Base-by-base conservation (phyloP, 2,113 vertebrate genomes). In the Podiceps cristatus region DNA sequence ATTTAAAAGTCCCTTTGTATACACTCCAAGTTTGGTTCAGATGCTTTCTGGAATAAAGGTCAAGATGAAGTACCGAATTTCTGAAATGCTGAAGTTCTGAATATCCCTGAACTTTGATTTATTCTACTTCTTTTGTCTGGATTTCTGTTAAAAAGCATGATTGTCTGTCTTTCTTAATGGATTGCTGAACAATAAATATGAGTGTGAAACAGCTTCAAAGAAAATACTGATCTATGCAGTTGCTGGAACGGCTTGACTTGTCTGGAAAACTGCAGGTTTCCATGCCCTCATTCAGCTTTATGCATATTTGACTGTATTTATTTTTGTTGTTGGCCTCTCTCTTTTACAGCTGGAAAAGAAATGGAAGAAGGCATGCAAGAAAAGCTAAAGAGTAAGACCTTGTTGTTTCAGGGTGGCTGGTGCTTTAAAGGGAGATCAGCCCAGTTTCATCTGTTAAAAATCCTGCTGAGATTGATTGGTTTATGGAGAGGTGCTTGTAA, bases 401-500 rank as follows among this genome's bases (percentile, higher is more conserved):
- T 68, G 35, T 55, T 85, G 62, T 73, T 80, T 60, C 37, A 69
- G 62, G 53, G 52, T 73, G 25, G 40, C 53, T 93, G 77, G 45
- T 86, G 78, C 90, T 97, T 93, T 96, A 91, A 89, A 49, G 20
- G 77, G 42, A 94, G 53, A 80, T 71, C 67, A 88, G 50, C 71
- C 42, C 23, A 42, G 66, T 53, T 88, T 90, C 63, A 86, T 69
- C 67, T 93, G 50, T 92, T 93, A 90, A 80, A 91, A 92, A 59
- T 80, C 95, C 90, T 88, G 92, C 93, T 92, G 92, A 93, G 88
- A 94, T 76, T 76, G 95, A 96, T 69, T 86, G 90, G 45, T 88
- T 86, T 90, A 73, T 86, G 92, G 90, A 95, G 95, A 93, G 78
- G 88, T 88, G 92, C 93, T 95, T 94, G 95, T 56, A 86, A 94